Evolutionary conservation across 2,888 invertebrate genomes (phyloP), one percentile per base, ranked within the genome.

Genomic region (Adineta ricciae): DNA sequence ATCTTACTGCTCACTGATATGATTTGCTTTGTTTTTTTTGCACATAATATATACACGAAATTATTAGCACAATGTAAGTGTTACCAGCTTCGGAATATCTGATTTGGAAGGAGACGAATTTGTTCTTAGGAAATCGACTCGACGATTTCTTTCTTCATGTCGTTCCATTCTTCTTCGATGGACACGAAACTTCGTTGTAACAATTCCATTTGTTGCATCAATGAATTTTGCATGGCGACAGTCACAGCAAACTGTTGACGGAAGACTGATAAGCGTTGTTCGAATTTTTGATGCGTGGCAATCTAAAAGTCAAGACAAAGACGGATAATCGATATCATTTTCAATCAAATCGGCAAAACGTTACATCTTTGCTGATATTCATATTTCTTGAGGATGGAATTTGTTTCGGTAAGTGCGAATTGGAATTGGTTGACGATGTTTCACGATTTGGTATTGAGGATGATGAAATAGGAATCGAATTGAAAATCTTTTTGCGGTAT

Each of bases 191-290:
- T 78, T 78, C 78, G 41, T 41, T 78, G 78, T 78, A 78, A 78
- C 41, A 78, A 78, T 78, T 78, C 78, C 78, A 78, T 78, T 78
- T 78, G 78, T 78, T 78, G 78, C 78, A 78, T 78, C 21, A 78
- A 41, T 24, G 41, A 41, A 41, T 78, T 38, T 78, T 78, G 78
- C 78, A 78, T 78, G 9, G 78, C 78, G 38, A 78, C 24, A 24
- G 78, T 78, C 1, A 78, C 78, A 41, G 78, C 78, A 78, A 78
- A 78, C 41, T 78, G 78, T 78, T 78, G 78, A 78, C 78, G 78
- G 41, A 78, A 78, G 38, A 78, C 78, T 21, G 41, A 41, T 78
- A 78, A 78, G 41, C 78, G 78, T 78, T 78, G 78, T 78, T 78
- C 78, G n/a, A 78, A 78, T 78, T 78, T 78, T 78, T 78, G 78